phyloP scores from a whole-genome alignment of 2,113 vertebrate genomes.

The Aepyceros melampus region DNA sequence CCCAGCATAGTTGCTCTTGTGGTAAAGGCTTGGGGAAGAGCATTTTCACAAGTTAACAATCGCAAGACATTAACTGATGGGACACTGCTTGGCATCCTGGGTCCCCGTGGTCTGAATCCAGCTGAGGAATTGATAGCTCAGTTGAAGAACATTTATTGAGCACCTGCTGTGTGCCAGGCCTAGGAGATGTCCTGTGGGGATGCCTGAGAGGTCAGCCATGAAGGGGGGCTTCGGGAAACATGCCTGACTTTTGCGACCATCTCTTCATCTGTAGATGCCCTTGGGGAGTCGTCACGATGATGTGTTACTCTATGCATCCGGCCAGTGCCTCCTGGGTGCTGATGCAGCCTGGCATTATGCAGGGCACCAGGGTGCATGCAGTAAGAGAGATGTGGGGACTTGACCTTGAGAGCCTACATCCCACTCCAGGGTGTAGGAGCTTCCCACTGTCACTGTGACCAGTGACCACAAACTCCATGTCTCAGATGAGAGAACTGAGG shows the following conservation, averaged over 20 bases:
- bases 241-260: neutral
- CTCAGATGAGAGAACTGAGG: neutral
- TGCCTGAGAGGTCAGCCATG: neutral
- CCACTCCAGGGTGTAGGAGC: too few species aligned
- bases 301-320: accelerated
- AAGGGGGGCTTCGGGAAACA: neutral
- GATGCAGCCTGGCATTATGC: neutral
- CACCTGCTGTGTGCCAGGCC: neutral
- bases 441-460: neutral
- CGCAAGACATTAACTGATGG: neutral
- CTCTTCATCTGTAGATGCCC: neutral
- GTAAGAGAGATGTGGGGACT: neutral
- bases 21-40: neutral
- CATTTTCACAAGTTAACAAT: neutral
- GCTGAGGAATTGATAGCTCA: neutral
- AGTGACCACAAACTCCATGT: too few species aligned
- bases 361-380: neutral
- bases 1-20: accelerated
- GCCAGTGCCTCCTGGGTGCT: neutral
- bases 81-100: neutral
- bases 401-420: neutral
- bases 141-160: neutral
- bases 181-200: too few species aligned
- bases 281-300: accelerated
- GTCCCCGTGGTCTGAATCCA: neutral